Evolutionary conservation across 2,113 vertebrate genomes (phyloP).

Genomic region (Ploceus nigricollis): DNA sequence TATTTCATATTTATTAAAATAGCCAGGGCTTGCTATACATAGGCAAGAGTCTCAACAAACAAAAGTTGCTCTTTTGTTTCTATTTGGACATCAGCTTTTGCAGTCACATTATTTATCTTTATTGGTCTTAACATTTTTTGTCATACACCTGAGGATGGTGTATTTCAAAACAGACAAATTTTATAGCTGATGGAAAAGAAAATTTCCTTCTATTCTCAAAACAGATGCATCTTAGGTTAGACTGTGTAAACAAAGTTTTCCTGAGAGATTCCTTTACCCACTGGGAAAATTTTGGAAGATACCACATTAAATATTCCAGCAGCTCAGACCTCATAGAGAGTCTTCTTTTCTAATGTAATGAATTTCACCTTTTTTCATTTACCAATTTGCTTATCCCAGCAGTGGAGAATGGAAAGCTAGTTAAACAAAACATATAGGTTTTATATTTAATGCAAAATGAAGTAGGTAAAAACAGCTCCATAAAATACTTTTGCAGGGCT

Average conservation of each 20-base stretch:
- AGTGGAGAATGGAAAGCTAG: background rate
- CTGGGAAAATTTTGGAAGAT: background rate
- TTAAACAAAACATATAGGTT: background rate
- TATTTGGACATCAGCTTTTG: background rate
- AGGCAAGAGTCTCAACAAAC: background rate
- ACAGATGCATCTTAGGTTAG: background rate
- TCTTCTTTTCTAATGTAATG: background rate
- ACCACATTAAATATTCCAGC: background rate
- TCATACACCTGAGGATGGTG: background rate
- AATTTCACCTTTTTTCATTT: background rate
- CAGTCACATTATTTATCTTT: background rate
- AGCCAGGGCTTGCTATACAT: background rate
- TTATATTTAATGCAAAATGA: background rate
- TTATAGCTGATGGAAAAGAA: background rate
- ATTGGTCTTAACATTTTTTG: background rate
- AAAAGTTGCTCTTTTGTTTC: background rate
- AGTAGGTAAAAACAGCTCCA: background rate
- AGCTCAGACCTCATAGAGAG: background rate
- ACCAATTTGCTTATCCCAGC: background rate
- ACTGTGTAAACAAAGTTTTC: background rate
- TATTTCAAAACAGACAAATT: background rate
- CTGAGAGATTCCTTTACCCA: background rate
- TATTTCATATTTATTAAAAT: background rate
- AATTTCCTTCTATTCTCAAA: background rate
- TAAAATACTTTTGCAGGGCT: background rate